A percentile compares a stretch with the other conserved stretches of the same genome.
Conservation (phyloP, 2,888 invertebrate genomes). For the Rotaria macrura region DNA sequence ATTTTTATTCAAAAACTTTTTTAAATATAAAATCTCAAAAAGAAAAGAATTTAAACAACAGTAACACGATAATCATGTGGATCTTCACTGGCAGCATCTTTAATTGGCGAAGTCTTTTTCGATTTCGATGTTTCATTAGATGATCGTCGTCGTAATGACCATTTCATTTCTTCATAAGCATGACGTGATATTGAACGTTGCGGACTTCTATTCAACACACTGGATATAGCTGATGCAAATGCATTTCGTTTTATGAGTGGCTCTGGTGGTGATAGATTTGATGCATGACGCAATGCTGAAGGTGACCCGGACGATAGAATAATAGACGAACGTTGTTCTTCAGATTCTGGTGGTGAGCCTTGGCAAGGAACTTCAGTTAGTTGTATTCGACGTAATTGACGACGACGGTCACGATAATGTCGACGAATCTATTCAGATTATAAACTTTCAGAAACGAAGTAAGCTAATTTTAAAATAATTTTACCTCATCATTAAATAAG, state of each 20-base stretch:
- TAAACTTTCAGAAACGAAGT: no score
- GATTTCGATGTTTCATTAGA: not conserved
- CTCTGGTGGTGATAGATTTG: not conserved
- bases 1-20: not conserved
- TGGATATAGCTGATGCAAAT: not conserved
- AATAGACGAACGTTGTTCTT: not conserved
- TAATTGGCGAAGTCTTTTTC: not conserved
- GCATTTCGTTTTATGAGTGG: not conserved
- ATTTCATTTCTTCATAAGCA: not conserved
- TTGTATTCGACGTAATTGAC: slow-evolving; percentile 18
- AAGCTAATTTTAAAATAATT: not conserved
- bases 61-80: not conserved
- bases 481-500: slow-evolving; percentile 49
- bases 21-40: not conserved
- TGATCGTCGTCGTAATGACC: not conserved
- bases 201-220: not conserved
- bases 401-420: not conserved
- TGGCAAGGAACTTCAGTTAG: not conserved
- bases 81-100: not conserved
- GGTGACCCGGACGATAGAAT: not conserved
- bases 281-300: not conserved
- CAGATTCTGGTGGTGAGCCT: not conserved
- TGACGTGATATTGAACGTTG: not conserved
- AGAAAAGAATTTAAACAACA: not conserved
- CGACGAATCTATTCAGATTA: not conserved